phyloP scores from a whole-genome alignment of 2,113 vertebrate genomes.

The Alces alces region DNA sequence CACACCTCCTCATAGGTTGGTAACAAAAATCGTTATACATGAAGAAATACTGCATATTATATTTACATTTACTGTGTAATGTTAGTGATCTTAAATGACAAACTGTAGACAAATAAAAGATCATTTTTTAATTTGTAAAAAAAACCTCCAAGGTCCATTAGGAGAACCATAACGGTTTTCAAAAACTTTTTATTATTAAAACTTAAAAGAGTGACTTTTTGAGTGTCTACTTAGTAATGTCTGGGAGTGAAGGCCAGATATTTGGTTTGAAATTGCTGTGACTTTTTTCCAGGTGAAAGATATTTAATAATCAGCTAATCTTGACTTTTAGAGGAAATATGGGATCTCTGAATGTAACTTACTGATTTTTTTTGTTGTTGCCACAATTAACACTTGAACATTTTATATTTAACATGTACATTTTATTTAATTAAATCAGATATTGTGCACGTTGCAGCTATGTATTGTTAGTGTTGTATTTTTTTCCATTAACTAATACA shows the following conservation, averaged over 20 bases:
- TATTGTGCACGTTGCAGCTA: slow-evolving; percentile 95
- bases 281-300: not conserved
- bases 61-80: not conserved
- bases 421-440: slow-evolving; percentile 95
- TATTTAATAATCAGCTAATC: not conserved
- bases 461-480: slow-evolving; percentile 90
- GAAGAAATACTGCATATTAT: not conserved
- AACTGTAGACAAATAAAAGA: not conserved
- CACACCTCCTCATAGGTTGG: not conserved
- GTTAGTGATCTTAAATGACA: slow-evolving; percentile 3
- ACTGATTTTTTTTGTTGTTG: not conserved
- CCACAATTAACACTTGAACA: slow-evolving; percentile 90
- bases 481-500: slow-evolving; percentile 92
- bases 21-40: not conserved
- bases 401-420: not conserved
- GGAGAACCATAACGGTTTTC: not conserved
- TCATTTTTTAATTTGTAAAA: not conserved
- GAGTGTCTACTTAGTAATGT: not conserved
- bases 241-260: not conserved
- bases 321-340: slow-evolving; percentile 17
- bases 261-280: not conserved
- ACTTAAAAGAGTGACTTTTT: not conserved
- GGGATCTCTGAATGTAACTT: not conserved
- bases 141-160: not conserved
- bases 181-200: not conserved